Evolutionary conservation across 2,888 invertebrate genomes (phyloP), one percentile per base, ranked within the genome.

Genomic region (Torymus aiolomorphi): DNA sequence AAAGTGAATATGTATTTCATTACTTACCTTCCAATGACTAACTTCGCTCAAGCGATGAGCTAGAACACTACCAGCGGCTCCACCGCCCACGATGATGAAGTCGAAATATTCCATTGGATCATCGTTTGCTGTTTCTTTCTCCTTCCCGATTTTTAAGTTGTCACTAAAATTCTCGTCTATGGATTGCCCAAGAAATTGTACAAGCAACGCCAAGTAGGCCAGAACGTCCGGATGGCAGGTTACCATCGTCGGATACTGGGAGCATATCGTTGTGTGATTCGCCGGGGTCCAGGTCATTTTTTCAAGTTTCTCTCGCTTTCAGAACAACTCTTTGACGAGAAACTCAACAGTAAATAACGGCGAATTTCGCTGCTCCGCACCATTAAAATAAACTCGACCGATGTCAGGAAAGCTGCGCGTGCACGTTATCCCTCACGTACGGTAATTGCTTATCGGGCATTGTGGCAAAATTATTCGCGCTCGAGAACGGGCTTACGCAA

Each of bases 41-140:
- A 72, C 12, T 52, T 72, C 62, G 8, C n/a, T 72, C 2, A 72
- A 12, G 8, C 62, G 72, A 61, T 62, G 61, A 1, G 72, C 72
- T 12, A 72, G 1, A 1, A 72, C 72, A 16, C 70, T 56, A 12
- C 70, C 70, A 14, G 57, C 70, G 8, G 31, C 31, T 31, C 31
- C 31, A 3, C 31, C 31, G 8, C 31, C 31, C 8, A 31, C 31
- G 31, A 31, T 31, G 31, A 31, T 31, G 31, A 31, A 31, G 4
- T 31, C 31, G 4, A 31, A 31, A 8, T 31, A 31, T 31, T 31
- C 31, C 8, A 5, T 3, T 31, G 2, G 0, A 0, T 5, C 31
- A 31, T 31, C n/a, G 24, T 1, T 2, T 12, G 24, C 3, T 12
- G 12, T 24, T 11, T 61, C 18, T 1, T 31, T 3, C 31, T 1